phyloP scores from a whole-genome alignment of 2,113 vertebrate genomes.

The Pituophis catenifer region DNA sequence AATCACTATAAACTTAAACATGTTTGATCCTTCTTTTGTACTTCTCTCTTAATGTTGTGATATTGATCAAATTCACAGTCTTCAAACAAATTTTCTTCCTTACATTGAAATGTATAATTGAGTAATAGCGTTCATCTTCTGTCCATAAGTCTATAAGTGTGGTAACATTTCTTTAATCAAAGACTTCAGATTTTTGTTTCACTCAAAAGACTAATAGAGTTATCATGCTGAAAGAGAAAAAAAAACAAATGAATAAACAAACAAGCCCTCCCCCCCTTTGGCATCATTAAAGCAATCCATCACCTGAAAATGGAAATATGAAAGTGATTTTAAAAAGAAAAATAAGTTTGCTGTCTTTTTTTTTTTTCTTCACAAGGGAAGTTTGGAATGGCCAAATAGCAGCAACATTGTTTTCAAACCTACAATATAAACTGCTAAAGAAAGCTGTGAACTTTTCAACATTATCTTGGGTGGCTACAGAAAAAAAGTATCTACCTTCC shows the following conservation, averaged over 20 bases:
- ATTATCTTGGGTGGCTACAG: background rate
- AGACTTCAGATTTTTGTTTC: background rate
- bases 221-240: background rate
- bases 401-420: background rate
- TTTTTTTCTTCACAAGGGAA: background rate
- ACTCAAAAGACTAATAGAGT: conserved; percentile 2
- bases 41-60: background rate
- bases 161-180: background rate
- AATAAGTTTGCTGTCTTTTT: background rate
- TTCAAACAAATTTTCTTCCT: background rate
- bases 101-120: conserved; percentile 4
- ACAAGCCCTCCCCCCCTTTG: background rate
- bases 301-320: conserved; percentile 16
- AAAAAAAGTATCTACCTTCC: background rate
- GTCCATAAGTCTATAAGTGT: background rate
- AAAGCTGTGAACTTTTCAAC: background rate
- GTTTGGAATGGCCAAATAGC: background rate
- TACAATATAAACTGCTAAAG: background rate
- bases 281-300: background rate
- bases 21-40: background rate
- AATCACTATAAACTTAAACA: background rate
- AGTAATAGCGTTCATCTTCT: background rate
- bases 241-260: background rate
- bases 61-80: conserved; percentile 8
- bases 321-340: background rate